Evolutionary conservation across 2,113 vertebrate genomes (phyloP), one percentile per base, ranked within the genome.

Genomic region (Spizaetus ornatus): DNA sequence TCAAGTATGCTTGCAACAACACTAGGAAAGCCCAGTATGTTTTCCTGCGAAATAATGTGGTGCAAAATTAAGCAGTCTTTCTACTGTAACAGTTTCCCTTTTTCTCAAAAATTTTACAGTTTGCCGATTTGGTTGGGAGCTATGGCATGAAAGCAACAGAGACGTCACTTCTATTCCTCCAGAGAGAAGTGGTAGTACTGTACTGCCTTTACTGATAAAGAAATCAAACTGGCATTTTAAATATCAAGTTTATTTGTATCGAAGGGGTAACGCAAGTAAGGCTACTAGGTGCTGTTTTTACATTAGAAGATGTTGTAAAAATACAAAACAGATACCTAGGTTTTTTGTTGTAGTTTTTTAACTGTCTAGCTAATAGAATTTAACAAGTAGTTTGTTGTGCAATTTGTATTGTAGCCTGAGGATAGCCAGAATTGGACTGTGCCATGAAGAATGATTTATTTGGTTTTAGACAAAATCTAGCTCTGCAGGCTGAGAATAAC

Each of bases 381-480:
- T 59, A 74, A 63, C 9, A 7, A 7, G 21, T 6, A 16, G 13
- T 53, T 63, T 65, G 67, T 40, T 67, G 22, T 14, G 18, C 26
- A 65, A 47, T 55, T 72, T 65, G 23, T 22, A 40, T 3, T 38
- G 15, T 42, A 69, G 42, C 2, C 0, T 32, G 79, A 36, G 18
- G 4, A 86, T 1, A 43, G 53, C 23, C 29, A 83, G 43, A 61
- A 94, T 10, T 17, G 3, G 23, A n/a, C 31, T 45, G 53, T 55
- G 50, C 59, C 38, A 59, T 3, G 31, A 73, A 27, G 25, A 89
- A 69, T 2, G 0, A 31, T 47, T 85, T 82, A 11, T 53, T 84
- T 62, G 36, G 27, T 25, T 90, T 65, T 36, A 85, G 32, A 92
- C 21, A 96, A 97, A 97, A 94, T 95, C 71, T 62, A 97, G 95